Conservation (phyloP, 2,888 invertebrate species). For the Epinotia brunnichana region DNA sequence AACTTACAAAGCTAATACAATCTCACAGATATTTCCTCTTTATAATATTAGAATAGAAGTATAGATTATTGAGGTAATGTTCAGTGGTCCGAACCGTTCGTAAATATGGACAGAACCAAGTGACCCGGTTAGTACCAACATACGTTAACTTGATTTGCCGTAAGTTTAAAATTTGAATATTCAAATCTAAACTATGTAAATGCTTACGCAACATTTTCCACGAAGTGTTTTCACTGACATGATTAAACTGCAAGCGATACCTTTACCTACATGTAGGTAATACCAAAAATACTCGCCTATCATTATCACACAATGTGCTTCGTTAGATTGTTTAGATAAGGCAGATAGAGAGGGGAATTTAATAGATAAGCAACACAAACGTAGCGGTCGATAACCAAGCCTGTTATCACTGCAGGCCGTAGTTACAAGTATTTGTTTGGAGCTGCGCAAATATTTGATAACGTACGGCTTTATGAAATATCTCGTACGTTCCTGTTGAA, state of each 20-base stretch:
- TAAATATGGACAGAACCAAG: neutral
- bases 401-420: constrained; percentile 27
- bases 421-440: constrained; percentile 30
- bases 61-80: neutral
- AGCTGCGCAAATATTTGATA: constrained; percentile 38
- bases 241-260: constrained; percentile 25
- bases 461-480: constrained; percentile 4
- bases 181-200: constrained; percentile 9
- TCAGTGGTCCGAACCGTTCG: neutral
- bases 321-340: constrained; percentile 42
- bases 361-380: constrained; percentile 44
- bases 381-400: constrained; percentile 43
- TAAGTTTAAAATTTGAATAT: neutral
- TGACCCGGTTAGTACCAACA: neutral
- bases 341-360: constrained; percentile 61
- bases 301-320: constrained; percentile 58
- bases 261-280: constrained; percentile 50
- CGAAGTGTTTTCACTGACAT: neutral
- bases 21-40: too few relatives aligned
- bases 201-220: neutral
- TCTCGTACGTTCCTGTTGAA: neutral
- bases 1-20: too few relatives aligned
- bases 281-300: constrained; percentile 69
- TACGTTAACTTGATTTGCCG: neutral
- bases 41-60: too few relatives aligned